These are phyloP conservation scores for Hemibagrus guttatus DNA, from an alignment of 2,797 vertebrate species.

Conservation along the genomic window DNA sequence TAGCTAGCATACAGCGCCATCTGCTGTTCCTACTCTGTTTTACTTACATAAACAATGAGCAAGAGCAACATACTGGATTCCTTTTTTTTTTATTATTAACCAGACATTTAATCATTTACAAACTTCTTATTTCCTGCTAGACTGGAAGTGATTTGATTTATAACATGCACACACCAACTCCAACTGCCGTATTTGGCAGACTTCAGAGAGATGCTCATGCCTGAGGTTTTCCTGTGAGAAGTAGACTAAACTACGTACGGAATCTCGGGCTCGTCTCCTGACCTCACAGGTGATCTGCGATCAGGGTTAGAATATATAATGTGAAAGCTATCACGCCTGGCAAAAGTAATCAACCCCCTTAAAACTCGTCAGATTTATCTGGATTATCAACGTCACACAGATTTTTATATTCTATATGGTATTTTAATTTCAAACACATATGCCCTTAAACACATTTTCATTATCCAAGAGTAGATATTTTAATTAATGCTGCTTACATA, in stretches of 20 bases:
- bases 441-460: background rate
- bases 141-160: background rate
- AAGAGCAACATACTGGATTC: background rate
- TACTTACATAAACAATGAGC: background rate
- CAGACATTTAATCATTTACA: background rate
- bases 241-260: too few relatives aligned
- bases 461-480: background rate
- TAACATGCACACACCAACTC: background rate
- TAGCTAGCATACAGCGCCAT: background rate
- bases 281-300: background rate
- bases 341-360: background rate
- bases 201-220: background rate
- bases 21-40: background rate
- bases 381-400: background rate
- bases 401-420: rapidly evolving
- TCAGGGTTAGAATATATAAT: background rate
- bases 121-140: background rate
- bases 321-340: background rate
- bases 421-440: background rate
- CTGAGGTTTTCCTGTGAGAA: background rate
- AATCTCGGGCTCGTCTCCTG: background rate
- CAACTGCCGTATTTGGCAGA: background rate
- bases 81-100: background rate
- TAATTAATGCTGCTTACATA: background rate
- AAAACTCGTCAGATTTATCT: background rate